A percentile compares a stretch with the other conserved stretches of the same genome.
phyloP scores from a whole-genome alignment of 2,888 invertebrate genomes.

The Andricus quercusramuli region DNA sequence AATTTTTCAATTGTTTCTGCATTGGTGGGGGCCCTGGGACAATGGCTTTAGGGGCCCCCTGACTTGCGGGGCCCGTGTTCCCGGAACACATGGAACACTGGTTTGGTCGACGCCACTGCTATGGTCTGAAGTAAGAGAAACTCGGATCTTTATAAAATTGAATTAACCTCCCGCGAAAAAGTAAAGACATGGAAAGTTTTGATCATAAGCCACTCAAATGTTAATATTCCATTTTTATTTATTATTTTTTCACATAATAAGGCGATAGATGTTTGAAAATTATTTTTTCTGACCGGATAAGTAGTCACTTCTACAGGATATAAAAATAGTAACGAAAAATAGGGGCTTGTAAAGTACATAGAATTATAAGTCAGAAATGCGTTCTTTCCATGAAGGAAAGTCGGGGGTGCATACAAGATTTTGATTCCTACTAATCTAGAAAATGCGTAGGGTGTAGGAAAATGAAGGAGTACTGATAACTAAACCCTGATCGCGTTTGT shows the following conservation, averaged over 20 bases:
- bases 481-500: slow-evolving; percentile 57
- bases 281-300: neutral
- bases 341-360: neutral
- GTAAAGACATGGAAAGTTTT: no score
- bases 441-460: neutral
- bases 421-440: slow-evolving; percentile 17
- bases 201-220: neutral
- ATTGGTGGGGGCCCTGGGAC: no score
- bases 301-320: neutral
- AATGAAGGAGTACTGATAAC: neutral
- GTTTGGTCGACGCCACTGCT: no score
- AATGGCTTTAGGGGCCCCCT: no score
- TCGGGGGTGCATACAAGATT: neutral
- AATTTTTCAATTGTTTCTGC: no score
- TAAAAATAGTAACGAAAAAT: neutral
- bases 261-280: neutral
- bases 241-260: neutral
- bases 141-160: neutral
- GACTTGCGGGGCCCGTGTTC: no score
- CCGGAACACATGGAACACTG: no score
- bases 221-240: neutral
- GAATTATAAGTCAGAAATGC: neutral
- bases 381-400: neutral
- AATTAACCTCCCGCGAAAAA: neutral
- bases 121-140: neutral